A percentile compares a stretch with the other conserved stretches of the same genome.
Evolutionary conservation across 2,797 vertebrate genomes (phyloP).

Genomic region (Falco cherrug): DNA sequence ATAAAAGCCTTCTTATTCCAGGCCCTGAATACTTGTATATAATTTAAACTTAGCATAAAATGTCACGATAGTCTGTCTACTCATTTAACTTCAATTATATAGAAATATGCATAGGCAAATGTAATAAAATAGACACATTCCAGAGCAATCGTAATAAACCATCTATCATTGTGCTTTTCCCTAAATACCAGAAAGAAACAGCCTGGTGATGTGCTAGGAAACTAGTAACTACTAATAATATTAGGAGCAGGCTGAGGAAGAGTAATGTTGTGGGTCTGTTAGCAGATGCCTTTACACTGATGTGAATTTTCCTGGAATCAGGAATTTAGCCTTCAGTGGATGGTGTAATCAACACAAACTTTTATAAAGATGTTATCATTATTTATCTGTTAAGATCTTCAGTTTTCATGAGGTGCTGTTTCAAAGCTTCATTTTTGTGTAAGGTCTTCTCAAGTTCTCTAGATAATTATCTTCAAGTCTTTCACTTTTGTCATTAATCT

Average conservation of each 20-base stretch:
- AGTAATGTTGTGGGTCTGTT: not conserved
- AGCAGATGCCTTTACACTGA: too few species aligned
- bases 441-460: not conserved
- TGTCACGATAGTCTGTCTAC: not conserved
- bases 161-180: not conserved
- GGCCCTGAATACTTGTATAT: not conserved
- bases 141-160: not conserved
- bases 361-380: not conserved
- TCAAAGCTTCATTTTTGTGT: not conserved
- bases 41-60: slow-evolving; percentile 33
- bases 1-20: not conserved
- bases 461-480: not conserved
- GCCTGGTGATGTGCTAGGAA: not conserved
- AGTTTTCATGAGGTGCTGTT: not conserved
- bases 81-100: slow-evolving; percentile 7
- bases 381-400: not conserved
- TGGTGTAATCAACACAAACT: not conserved
- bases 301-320: not conserved
- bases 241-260: not conserved
- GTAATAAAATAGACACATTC: not conserved
- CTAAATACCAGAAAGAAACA: not conserved
- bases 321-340: not conserved
- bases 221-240: not conserved
- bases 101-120: not conserved
- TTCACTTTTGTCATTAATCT: not conserved